Evolutionary conservation across 2,113 vertebrate genomes (phyloP).

Genomic region (Cinclus mexicanus): DNA sequence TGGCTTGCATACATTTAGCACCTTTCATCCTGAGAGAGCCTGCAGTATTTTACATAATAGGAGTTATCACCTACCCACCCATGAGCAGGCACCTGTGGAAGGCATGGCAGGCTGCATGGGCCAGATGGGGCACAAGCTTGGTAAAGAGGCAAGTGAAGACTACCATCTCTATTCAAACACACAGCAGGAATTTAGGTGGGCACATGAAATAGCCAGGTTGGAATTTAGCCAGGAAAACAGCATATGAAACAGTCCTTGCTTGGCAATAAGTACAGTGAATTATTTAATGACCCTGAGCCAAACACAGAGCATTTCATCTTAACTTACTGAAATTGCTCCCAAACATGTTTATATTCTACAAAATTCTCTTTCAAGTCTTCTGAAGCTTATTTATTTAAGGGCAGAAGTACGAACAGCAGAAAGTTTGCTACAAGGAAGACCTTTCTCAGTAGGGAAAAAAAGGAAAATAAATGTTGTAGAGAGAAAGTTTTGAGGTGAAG

Average conservation of each 20-base stretch:
- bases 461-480: neutral
- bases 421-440: neutral
- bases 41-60: neutral
- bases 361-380: constrained; percentile 22
- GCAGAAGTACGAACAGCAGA: neutral
- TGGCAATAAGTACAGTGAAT: neutral
- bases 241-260: neutral
- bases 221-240: constrained; percentile 4
- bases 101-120: neutral
- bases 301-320: constrained; percentile 30
- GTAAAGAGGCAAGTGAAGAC: neutral
- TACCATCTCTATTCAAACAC: neutral
- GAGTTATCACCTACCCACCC: neutral
- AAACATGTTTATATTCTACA: constrained; percentile 24
- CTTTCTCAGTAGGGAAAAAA: neutral
- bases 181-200: constrained; percentile 23
- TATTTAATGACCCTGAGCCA: constrained; percentile 14
- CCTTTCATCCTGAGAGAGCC: neutral
- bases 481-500: constrained; percentile 29
- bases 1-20: neutral
- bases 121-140: neutral
- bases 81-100: neutral
- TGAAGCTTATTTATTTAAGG: constrained; percentile 3
- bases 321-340: constrained; percentile 2
- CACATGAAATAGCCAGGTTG: neutral